Conservation (phyloP, 2,113 vertebrate genomes). For the Melospiza melodia region DNA sequence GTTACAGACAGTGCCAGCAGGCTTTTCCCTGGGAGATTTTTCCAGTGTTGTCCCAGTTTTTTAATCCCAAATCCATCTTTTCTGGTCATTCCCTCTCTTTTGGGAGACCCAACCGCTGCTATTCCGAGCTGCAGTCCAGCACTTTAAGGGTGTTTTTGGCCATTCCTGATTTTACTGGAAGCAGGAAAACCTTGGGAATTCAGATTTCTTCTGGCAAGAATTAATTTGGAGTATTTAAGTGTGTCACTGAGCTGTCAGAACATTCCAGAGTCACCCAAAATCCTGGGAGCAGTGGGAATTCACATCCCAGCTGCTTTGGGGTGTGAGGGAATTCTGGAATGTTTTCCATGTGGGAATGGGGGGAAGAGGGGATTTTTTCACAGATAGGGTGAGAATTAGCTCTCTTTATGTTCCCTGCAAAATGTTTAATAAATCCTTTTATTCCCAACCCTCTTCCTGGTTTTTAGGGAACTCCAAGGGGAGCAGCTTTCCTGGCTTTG, state of each 20-base stretch:
- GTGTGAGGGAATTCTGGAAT: background rate
- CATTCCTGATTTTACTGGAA: background rate
- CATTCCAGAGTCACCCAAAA: background rate
- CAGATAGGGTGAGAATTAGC: background rate
- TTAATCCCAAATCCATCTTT: background rate
- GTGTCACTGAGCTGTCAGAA: background rate
- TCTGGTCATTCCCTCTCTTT: background rate
- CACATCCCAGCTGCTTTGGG: fast-evolving
- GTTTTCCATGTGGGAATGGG: background rate
- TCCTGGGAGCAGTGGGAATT: background rate
- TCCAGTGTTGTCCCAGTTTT: background rate
- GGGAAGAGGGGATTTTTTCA: background rate
- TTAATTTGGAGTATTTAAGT: background rate
- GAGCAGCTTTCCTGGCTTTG: background rate
- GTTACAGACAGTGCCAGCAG: background rate
- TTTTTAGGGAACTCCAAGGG: background rate
- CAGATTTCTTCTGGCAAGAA: background rate
- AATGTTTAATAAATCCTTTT: constrained; percentile 17
- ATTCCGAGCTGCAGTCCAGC: constrained; percentile 62
- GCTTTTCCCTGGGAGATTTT: background rate
- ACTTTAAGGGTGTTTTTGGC: constrained; percentile 72
- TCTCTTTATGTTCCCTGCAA: background rate
- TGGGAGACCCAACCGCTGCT: constrained; percentile 66
- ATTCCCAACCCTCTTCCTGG: background rate
- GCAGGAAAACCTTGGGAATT: background rate